These are phyloP conservation scores for Eucera pruinosa DNA, from an alignment of 2,888 invertebrate genomes.

Conservation along the genomic window DNA sequence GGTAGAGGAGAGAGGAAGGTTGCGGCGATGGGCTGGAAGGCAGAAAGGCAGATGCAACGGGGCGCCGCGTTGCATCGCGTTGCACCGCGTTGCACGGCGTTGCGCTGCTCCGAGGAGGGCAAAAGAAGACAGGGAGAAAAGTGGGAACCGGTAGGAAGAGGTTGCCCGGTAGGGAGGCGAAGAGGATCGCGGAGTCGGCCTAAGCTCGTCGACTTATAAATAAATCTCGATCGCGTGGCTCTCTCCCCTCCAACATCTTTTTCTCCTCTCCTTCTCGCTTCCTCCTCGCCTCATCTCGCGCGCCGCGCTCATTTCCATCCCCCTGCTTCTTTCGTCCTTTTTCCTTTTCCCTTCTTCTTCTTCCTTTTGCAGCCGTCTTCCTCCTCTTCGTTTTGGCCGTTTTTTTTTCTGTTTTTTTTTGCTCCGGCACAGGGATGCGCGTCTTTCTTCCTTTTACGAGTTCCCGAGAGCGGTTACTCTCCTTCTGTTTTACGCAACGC, in stretches of 20 bases:
- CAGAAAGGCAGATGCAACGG: too few relatives aligned
- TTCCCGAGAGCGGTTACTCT: neutral
- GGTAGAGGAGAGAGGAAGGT: neutral
- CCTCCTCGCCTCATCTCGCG: neutral
- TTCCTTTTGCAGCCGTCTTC: neutral
- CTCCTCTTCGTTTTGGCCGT: constrained; percentile 7
- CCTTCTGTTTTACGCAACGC: constrained; percentile 15
- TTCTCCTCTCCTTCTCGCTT: constrained; percentile 57
- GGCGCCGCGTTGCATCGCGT: too few relatives aligned
- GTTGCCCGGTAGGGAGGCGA: constrained; percentile 16
- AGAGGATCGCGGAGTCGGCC: constrained; percentile 59
- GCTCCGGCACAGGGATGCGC: neutral
- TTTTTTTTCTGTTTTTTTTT: neutral
- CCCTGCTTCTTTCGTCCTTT: constrained; percentile 6
- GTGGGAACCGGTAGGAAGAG: constrained; percentile 56
- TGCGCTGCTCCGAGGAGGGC: constrained; percentile 15
- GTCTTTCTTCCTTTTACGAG: neutral
- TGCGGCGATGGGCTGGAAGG: too few relatives aligned
- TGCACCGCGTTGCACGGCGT: too few relatives aligned
- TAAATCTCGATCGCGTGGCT: constrained; percentile 85
- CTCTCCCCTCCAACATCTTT: constrained; percentile 79
- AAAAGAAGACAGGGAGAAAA: constrained; percentile 48
- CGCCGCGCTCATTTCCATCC: constrained; percentile 1
- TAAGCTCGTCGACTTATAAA: constrained; percentile 82
- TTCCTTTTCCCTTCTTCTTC: constrained; percentile 4